These are phyloP conservation scores for Zaprionus ornatus DNA, from an alignment of 1,140 invertebrate genomes.

Conservation along the genomic window DNA sequence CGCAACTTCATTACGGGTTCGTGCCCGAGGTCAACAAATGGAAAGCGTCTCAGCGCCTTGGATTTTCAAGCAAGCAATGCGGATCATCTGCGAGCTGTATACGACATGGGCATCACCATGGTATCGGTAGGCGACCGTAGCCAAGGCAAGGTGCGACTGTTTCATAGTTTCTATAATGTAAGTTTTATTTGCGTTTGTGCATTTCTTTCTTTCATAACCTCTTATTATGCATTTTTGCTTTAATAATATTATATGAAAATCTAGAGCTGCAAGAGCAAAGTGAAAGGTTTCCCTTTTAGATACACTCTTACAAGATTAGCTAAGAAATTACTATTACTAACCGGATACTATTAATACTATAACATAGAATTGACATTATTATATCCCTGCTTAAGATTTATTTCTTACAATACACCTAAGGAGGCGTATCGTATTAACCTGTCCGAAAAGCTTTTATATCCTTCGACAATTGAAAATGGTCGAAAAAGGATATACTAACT, in stretches of 20 bases:
- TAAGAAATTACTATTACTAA: no score
- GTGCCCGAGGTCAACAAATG: constrained; percentile 87
- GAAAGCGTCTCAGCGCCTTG: constrained; percentile 88
- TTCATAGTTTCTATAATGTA: constrained; percentile 93
- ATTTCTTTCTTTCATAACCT: constrained; percentile 37
- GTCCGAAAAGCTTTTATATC: no score
- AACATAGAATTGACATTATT: no score
- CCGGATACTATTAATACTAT: no score
- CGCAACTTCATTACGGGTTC: constrained; percentile 93
- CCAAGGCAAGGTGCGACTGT: constrained; percentile 92
- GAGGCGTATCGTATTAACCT: no score
- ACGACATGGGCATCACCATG: constrained; percentile 97
- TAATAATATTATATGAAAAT: constrained; percentile 5
- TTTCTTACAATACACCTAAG: no score
- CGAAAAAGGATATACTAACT: no score
- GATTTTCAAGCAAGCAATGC: constrained; percentile 93
- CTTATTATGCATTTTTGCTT: not conserved
- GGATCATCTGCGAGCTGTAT: constrained; percentile 94
- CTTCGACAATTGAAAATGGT: no score
- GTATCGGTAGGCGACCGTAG: constrained; percentile 90
- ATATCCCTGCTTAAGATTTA: no score
- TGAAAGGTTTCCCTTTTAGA: not conserved
- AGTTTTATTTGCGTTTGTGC: constrained; percentile 80
- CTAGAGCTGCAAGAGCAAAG: not conserved
- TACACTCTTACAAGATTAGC: not conserved